Conservation (phyloP, 2,888 invertebrate genomes). For the Papilio elwesi region DNA sequence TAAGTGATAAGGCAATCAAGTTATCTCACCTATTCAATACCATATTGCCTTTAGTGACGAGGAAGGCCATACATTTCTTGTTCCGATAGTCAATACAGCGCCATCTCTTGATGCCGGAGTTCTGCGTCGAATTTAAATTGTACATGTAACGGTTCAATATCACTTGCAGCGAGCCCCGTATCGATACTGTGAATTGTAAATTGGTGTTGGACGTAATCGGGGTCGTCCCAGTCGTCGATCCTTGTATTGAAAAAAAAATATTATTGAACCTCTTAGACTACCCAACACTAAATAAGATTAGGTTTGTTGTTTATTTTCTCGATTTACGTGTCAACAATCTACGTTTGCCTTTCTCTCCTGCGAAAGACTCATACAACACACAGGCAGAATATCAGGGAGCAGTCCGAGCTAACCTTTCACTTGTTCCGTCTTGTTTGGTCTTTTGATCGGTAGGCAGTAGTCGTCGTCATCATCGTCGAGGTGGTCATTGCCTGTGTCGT, state of each 20-base stretch:
- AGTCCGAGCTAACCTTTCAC: too few species aligned
- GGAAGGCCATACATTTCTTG: conserved; percentile 71
- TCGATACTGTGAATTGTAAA: conserved; percentile 54
- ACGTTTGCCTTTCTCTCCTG: too few species aligned
- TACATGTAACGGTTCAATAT: conserved; percentile 79
- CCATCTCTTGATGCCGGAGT: conserved; percentile 68
- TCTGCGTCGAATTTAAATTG: conserved; percentile 67
- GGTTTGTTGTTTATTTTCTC: too few species aligned
- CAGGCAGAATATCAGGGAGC: too few species aligned
- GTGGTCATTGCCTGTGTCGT: conserved; percentile 19
- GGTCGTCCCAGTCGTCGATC: neutral
- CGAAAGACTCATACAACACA: too few species aligned
- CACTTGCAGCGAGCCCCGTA: conserved; percentile 76
- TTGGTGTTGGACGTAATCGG: neutral
- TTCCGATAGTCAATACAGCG: conserved; percentile 80
- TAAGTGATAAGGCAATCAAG: neutral
- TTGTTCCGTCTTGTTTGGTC: too few species aligned
- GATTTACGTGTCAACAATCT: too few species aligned
- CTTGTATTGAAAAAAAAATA: neutral
- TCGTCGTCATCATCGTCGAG: neutral
- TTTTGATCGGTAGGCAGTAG: too few species aligned
- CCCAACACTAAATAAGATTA: too few species aligned
- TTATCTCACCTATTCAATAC: conserved; percentile 69
- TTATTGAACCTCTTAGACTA: too few species aligned
- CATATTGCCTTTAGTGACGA: conserved; percentile 74